Conservation (phyloP, 2,797 vertebrate genomes). For the Bryconaethiops microstoma region DNA sequence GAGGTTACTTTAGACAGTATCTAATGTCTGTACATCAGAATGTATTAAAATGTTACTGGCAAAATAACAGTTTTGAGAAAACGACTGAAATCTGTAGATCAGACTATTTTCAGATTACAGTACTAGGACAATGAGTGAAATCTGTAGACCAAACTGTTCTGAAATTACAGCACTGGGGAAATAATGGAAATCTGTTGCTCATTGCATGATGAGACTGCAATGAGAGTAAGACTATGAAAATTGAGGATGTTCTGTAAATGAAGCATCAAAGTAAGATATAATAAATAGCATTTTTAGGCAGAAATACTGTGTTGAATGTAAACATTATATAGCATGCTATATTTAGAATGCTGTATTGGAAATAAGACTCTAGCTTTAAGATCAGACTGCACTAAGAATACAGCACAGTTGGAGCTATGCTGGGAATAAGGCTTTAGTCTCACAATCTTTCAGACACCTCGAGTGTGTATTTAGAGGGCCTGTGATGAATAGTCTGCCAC, state of each 20-base stretch:
- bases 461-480: slow-evolving; percentile 73
- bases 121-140: neutral
- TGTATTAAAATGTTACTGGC: no score
- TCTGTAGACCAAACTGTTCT: neutral
- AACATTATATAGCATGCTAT: neutral
- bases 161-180: no score
- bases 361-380: neutral
- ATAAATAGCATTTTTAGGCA: no score
- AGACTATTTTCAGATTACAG: neutral
- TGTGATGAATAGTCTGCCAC: slow-evolving; percentile 70
- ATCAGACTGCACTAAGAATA: neutral
- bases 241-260: neutral
- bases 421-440: slow-evolving; percentile 22
- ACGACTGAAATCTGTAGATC: neutral
- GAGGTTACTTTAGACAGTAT: no score
- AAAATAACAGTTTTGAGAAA: no score
- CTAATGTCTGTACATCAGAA: no score
- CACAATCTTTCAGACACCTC: slow-evolving; percentile 71
- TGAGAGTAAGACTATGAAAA: neutral
- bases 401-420: neutral
- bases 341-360: neutral
- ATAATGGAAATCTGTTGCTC: no score
- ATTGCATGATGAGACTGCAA: neutral
- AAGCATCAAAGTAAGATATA: neutral
- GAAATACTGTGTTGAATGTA: no score